These are phyloP conservation scores for Limnephilus lunatus DNA, from an alignment of 2,888 invertebrate genomes.

Conservation along the genomic window DNA sequence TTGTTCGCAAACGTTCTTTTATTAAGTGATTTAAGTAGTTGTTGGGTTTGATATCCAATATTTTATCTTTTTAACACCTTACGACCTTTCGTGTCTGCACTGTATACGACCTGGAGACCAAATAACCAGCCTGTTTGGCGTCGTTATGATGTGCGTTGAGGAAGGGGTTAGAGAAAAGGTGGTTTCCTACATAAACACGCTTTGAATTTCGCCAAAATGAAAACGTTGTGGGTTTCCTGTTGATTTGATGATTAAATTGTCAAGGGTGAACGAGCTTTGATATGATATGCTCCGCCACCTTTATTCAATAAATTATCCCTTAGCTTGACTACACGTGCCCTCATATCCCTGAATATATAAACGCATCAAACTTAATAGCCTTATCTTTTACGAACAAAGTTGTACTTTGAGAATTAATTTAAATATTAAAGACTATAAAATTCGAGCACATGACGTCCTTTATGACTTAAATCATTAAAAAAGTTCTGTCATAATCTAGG, in stretches of 20 bases:
- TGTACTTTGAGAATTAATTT: not conserved
- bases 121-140: not conserved
- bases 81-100: too few species aligned
- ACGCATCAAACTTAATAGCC: not conserved
- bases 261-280: not conserved
- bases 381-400: not conserved
- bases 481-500: not conserved
- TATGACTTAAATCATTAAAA: not conserved
- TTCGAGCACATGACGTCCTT: not conserved
- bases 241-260: not conserved
- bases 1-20: too few species aligned
- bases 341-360: not conserved
- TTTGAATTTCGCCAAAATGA: not conserved
- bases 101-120: not conserved
- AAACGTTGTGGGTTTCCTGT: not conserved
- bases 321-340: not conserved
- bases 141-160: not conserved
- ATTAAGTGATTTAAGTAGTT: too few species aligned
- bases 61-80: too few species aligned
- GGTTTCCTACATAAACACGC: not conserved
- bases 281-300: not conserved
- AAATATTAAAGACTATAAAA: not conserved
- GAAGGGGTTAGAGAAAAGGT: not conserved
- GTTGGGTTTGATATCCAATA: too few species aligned
- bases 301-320: not conserved